Evolutionary conservation across 2,113 vertebrate species (phyloP).

Genomic region (Hemiscyllium ocellatum): DNA sequence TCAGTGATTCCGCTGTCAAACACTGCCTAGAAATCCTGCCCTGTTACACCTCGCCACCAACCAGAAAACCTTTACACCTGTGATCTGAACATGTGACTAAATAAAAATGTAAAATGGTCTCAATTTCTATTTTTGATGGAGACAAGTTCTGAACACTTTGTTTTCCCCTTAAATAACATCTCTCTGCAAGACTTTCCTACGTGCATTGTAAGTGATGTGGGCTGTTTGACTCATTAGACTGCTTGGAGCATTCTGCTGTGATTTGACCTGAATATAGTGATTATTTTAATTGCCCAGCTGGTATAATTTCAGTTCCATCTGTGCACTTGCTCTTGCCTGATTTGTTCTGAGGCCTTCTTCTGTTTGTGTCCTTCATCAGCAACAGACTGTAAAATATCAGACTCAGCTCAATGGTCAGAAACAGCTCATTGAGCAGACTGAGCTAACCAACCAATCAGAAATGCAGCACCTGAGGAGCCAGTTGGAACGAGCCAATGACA

Average conservation of each 20-base stretch:
- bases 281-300: slow-evolving; percentile 9
- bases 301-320: neutral
- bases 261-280: slow-evolving; percentile 3
- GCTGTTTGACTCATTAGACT: neutral
- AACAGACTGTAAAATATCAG: slow-evolving; percentile 49
- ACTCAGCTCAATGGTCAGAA: slow-evolving; percentile 55
- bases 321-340: neutral
- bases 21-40: neutral
- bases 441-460: slow-evolving; percentile 62
- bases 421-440: slow-evolving; percentile 63
- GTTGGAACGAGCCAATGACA: slow-evolving; percentile 67
- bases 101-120: neutral
- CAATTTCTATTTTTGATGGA: neutral
- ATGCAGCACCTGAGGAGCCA: slow-evolving; percentile 63
- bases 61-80: neutral
- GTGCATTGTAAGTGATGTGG: neutral
- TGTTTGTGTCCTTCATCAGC: neutral
- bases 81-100: neutral
- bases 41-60: neutral
- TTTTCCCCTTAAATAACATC: neutral
- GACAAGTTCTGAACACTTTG: neutral
- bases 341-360: neutral
- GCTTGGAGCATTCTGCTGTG: neutral
- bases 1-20: neutral
- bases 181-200: neutral